These are phyloP conservation scores for Leuctra nigra DNA, from an alignment of 2,888 invertebrate species.

Conservation along the genomic window DNA sequence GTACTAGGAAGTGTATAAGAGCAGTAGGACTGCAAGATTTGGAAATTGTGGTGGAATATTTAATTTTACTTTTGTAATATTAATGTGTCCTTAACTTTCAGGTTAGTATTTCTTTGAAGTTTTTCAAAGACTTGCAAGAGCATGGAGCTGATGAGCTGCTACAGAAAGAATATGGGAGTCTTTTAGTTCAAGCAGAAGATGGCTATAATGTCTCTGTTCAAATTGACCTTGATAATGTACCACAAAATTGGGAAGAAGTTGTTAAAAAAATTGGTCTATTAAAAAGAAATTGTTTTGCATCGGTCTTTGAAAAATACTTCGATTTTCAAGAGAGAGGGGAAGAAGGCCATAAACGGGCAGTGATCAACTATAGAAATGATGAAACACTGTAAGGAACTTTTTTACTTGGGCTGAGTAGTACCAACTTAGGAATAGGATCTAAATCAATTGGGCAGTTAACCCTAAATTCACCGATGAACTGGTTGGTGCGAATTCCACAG, in stretches of 20 bases:
- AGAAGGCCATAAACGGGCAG: slow-evolving; percentile 86
- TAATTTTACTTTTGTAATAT: neutral
- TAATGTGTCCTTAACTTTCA: slow-evolving; percentile 38
- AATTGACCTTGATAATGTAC: slow-evolving; percentile 88
- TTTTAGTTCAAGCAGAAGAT: slow-evolving; percentile 78
- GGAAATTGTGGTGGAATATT: neutral
- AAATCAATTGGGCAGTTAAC: too few relatives aligned
- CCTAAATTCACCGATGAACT: too few relatives aligned
- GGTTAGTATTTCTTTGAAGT: slow-evolving; percentile 98
- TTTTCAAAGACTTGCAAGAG: slow-evolving; percentile 96
- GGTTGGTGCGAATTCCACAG: too few relatives aligned
- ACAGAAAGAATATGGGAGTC: slow-evolving; percentile 83
- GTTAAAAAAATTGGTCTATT: slow-evolving; percentile 90
- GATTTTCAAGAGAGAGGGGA: slow-evolving; percentile 93
- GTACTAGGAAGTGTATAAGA: too few relatives aligned
- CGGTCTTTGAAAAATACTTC: slow-evolving; percentile 99
- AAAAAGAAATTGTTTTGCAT: slow-evolving; percentile 98
- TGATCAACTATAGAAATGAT: slow-evolving; percentile 97
- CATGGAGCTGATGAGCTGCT: slow-evolving; percentile 97
- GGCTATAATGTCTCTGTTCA: slow-evolving; percentile 93
- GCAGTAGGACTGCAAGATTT: too few relatives aligned
- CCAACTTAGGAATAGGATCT: too few relatives aligned
- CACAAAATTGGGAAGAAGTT: slow-evolving; percentile 79
- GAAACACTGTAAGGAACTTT: slow-evolving; percentile 84
- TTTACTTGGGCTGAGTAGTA: too few relatives aligned